Conservation (phyloP, 2,797 vertebrate species). For the Spondyliosoma cantharus region DNA sequence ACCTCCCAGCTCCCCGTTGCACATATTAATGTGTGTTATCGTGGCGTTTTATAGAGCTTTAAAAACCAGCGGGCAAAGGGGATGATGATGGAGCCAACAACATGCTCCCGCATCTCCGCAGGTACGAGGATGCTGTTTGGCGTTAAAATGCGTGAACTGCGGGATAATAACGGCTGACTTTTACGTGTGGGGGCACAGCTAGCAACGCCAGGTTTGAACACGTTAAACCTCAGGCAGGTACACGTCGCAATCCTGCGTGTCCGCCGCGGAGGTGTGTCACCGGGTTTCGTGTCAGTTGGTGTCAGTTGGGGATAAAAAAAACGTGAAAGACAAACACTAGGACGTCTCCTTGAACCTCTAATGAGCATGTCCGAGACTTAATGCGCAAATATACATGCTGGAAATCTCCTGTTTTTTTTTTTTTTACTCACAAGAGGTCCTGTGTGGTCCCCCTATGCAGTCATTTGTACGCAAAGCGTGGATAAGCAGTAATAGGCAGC, state of each 20-base stretch:
- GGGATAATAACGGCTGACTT: not conserved
- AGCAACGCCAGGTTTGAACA: not conserved
- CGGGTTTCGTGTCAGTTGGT: conserved; percentile 12
- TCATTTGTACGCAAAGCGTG: conserved; percentile 26
- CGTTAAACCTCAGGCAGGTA: not conserved
- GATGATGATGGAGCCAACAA: conserved; percentile 54
- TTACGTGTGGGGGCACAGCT: not conserved
- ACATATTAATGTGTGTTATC: not conserved
- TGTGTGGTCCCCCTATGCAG: conserved; percentile 14
- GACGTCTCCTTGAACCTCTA: not conserved
- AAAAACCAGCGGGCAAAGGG: conserved; percentile 10
- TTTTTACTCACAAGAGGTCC: conserved; percentile 8
- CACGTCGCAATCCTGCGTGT: not conserved
- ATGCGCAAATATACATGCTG: not conserved
- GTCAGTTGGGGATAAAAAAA: conserved; percentile 23
- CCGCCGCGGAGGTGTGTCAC: conserved; percentile 62
- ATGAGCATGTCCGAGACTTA: not conserved
- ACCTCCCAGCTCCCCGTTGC: not conserved
- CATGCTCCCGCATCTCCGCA: conserved; percentile 62
- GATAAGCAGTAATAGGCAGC: conserved; percentile 33
- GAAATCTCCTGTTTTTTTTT: not conserved
- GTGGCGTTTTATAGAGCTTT: not conserved
- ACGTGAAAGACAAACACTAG: not conserved
- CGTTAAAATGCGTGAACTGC: conserved; percentile 27
- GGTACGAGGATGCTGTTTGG: conserved; percentile 45